A percentile compares a stretch with the other conserved stretches of the same genome.
These are phyloP conservation scores for Acanthoscelides obtectus DNA, from an alignment of 2,888 invertebrate species.

Conservation along the genomic window DNA sequence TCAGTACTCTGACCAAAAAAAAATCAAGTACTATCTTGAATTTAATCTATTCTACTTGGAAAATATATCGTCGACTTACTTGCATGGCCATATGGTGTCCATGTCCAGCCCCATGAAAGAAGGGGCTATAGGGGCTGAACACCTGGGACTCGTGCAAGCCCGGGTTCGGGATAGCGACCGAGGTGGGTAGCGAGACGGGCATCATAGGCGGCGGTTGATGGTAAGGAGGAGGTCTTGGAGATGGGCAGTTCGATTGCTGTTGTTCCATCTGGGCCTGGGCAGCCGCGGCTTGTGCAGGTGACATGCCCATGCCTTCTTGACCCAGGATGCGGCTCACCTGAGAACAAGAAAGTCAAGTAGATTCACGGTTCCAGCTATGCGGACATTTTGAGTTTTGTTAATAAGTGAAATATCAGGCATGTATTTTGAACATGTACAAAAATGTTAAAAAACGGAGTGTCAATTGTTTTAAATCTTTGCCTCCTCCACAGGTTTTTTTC, in stretches of 20 bases:
- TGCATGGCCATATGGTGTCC: slow-evolving; percentile 50
- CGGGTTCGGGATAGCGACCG: slow-evolving; percentile 95
- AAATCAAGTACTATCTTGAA: not conserved
- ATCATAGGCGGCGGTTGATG: slow-evolving; percentile 76
- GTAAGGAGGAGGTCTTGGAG: slow-evolving; percentile 57
- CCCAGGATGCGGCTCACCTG: slow-evolving; percentile 66
- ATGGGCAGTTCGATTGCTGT: slow-evolving; percentile 62
- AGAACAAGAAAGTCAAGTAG: not conserved
- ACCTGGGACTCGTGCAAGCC: slow-evolving; percentile 92
- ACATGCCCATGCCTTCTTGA: slow-evolving; percentile 72
- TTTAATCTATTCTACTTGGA: not conserved
- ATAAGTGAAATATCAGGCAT: too few species aligned
- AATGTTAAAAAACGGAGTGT: too few species aligned
- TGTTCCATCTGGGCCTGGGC: slow-evolving; percentile 56
- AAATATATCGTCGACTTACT: slow-evolving; percentile 28
- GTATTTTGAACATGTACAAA: too few species aligned
- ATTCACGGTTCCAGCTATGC: too few species aligned
- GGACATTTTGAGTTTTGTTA: too few species aligned
- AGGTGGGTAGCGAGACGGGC: slow-evolving; percentile 85
- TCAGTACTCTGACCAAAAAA: not conserved
- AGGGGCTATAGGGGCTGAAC: slow-evolving; percentile 87
- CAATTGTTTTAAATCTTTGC: too few species aligned
- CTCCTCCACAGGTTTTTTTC: too few species aligned
- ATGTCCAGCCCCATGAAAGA: slow-evolving; percentile 62
- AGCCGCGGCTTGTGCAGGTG: slow-evolving; percentile 54